phyloP scores from a whole-genome alignment of 2,113 vertebrate genomes.

The Oophaga pumilio region DNA sequence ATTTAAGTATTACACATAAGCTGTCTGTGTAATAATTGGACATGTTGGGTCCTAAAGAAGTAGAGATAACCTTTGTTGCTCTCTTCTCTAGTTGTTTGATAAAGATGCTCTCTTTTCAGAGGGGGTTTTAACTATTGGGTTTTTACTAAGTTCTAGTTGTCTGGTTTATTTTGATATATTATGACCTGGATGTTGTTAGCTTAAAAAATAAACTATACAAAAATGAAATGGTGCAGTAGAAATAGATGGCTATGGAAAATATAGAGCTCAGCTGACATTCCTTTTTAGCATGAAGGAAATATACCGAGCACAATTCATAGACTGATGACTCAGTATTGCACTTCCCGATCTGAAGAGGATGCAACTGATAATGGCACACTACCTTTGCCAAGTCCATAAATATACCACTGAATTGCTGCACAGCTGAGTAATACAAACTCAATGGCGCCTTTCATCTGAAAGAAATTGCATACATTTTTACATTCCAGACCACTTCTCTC shows the following conservation, averaged over 20 bases:
- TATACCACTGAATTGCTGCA: not conserved
- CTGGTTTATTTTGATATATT: not conserved
- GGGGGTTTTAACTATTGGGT: not conserved
- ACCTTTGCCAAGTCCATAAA: slow-evolving; percentile 13
- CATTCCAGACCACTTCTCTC: not conserved
- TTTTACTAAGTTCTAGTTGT: not conserved
- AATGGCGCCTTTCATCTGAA: not conserved
- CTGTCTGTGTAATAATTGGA: too few relatives aligned
- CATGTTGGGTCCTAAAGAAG: too few relatives aligned
- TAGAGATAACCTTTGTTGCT: not conserved
- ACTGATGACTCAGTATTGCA: slow-evolving; percentile 5
- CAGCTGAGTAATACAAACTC: slow-evolving; percentile 3
- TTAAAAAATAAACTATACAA: not conserved
- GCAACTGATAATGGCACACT: not conserved
- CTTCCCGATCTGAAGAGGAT: slow-evolving; percentile 4
- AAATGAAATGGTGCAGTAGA: not conserved
- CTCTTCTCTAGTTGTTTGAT: not conserved
- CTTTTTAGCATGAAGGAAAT: slow-evolving; percentile 8
- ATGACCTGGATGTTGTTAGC: not conserved
- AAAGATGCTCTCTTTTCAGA: not conserved
- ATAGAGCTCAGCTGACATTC: slow-evolving; percentile 13
- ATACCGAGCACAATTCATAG: slow-evolving; percentile 4
- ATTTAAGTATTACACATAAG: not conserved
- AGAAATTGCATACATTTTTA: not conserved
- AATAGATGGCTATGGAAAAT: not conserved